Evolutionary conservation across 2,113 vertebrate species (phyloP).

Genomic region (Nothoprocta perdicaria): DNA sequence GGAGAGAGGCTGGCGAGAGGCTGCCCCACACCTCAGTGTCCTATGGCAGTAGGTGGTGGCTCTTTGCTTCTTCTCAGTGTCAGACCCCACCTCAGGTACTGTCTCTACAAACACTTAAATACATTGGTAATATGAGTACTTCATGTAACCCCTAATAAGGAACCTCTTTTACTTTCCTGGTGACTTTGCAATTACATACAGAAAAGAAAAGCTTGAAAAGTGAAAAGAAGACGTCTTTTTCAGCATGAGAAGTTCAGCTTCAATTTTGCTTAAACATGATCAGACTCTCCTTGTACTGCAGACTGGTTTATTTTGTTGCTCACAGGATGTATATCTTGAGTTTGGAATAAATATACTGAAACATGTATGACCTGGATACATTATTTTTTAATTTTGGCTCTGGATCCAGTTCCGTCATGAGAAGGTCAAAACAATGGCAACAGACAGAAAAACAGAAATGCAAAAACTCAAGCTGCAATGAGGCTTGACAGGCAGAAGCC

Average conservation of each 20-base stretch:
- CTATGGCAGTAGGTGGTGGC: background rate
- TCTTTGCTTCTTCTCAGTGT: background rate
- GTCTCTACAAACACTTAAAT: background rate
- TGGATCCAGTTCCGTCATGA: background rate
- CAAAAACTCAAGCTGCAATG: background rate
- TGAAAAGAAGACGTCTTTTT: background rate
- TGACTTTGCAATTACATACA: background rate
- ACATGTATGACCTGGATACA: background rate
- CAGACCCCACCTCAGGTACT: background rate
- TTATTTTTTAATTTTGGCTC: conserved; percentile 25
- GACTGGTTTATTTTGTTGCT: conserved; percentile 58
- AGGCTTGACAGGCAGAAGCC: background rate
- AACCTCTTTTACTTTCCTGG: background rate
- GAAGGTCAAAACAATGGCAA: conserved; percentile 20
- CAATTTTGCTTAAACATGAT: conserved; percentile 20
- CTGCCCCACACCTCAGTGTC: fast-evolving
- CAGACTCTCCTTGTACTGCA: background rate
- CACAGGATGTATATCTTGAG: conserved; percentile 42
- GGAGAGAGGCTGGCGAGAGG: background rate
- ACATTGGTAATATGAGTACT: background rate
- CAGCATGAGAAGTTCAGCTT: conserved; percentile 16
- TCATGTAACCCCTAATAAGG: background rate
- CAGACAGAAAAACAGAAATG: conserved; percentile 5
- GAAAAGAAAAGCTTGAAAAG: background rate
- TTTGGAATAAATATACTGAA: conserved; percentile 38